Evolutionary conservation across 2,797 vertebrate genomes (phyloP).

Genomic region (Sebastes trivittatus): DNA sequence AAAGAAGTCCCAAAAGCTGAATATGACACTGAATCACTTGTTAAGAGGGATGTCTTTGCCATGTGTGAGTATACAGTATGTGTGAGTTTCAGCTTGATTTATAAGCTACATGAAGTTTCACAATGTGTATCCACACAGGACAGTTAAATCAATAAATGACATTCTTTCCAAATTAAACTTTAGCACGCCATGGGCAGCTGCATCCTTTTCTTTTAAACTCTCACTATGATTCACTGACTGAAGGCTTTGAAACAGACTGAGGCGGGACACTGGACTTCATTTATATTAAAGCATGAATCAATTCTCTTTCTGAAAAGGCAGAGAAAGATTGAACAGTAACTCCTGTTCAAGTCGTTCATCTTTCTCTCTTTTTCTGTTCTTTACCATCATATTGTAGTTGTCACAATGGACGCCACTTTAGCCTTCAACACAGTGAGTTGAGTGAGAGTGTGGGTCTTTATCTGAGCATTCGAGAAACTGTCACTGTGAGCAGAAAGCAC

Average conservation of each 20-base stretch:
- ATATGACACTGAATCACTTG: neutral
- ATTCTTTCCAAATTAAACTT: neutral
- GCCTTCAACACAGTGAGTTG: neutral
- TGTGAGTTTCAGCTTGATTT: neutral
- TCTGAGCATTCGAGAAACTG: neutral
- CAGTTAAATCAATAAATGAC: conserved; percentile 10
- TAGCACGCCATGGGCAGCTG: neutral
- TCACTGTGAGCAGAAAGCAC: neutral
- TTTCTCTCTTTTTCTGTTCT: neutral
- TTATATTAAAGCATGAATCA: neutral
- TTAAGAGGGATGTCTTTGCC: neutral
- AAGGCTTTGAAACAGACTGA: neutral
- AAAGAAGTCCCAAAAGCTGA: neutral
- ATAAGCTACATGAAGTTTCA: neutral
- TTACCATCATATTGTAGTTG: neutral
- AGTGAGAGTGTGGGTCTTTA: neutral
- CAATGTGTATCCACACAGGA: neutral
- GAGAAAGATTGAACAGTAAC: neutral
- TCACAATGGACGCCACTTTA: neutral
- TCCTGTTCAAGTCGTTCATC: neutral
- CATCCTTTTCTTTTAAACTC: neutral
- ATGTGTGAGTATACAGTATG: neutral
- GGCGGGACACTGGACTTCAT: neutral
- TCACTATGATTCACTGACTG: neutral
- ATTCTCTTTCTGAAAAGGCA: neutral